Evolutionary conservation across 2,113 vertebrate species (phyloP), one percentile per base, ranked within the genome.

Genomic region (Gymnorhina tibicen): DNA sequence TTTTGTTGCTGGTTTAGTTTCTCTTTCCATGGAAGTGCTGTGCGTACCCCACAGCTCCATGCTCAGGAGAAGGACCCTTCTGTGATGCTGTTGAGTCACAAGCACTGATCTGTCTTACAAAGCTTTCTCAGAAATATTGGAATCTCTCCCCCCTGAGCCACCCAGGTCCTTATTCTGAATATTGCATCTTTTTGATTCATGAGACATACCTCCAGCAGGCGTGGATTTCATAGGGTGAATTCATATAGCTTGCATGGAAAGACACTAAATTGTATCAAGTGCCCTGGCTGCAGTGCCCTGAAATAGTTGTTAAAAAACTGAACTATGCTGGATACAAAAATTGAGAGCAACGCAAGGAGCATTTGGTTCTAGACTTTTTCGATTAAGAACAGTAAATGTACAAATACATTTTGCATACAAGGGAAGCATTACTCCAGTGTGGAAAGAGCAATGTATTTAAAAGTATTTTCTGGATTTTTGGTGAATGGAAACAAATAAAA

Each of bases 21-120:
- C 39, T 62, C 58, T 56, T 33, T 21, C 9, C 0, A 1, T 26
- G 39, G 20, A 33, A n/a, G 14, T 17, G 55, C 37, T 27, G 2
- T 7, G 56, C 50, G 30, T 41, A 32, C 53, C 41, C 12, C 10
- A 28, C 6, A 80, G 56, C 30, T 66, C 81, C 21, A 1, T 16
- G 60, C 7, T 23, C 47, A 44, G 67, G 35, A 78, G 10, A 21
- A 47, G 56, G 41, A 32, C 0, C 1, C 13, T 68, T 52, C 46
- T 16, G 1, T 37, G 24, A 4, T 2, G 1, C 72, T 49, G 9
- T 3, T 56, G 59, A 15, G 19, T 77, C 44, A 44, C 2, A 7
- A 32, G 22, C 19, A 30, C n/a, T 44, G 20, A 16, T 21, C 23
- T 44, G 19, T 19, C 30, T 72, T 16, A 17, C 3, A 35, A 21